These are phyloP conservation scores for Ceyx erithaca DNA, from an alignment of 2,797 vertebrate species.

Conservation along the genomic window DNA sequence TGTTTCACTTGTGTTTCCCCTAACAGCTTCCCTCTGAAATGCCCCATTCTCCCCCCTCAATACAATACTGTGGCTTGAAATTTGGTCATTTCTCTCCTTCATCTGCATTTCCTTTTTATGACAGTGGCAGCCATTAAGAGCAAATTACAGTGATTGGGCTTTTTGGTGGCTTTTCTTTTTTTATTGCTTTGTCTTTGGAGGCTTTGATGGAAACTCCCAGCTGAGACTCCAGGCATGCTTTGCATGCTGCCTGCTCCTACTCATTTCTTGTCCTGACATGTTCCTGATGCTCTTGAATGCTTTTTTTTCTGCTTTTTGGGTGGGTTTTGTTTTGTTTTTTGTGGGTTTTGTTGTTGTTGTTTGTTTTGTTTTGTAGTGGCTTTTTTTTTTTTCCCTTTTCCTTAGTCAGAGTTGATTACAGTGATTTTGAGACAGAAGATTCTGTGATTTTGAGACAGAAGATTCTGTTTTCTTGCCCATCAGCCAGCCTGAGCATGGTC, in stretches of 20 bases:
- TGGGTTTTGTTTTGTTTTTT: no score
- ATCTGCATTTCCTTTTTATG: background rate
- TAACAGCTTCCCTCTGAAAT: background rate
- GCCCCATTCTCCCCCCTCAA: accelerated
- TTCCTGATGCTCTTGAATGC: background rate
- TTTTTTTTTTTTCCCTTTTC: background rate
- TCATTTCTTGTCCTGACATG: background rate
- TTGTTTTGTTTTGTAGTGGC: no score
- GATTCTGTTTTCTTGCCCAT: background rate
- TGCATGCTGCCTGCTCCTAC: background rate
- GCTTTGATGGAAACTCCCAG: background rate
- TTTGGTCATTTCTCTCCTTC: background rate
- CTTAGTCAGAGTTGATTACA: background rate
- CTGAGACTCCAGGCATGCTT: background rate
- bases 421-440: background rate
- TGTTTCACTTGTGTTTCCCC: background rate
- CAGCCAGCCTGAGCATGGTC: background rate
- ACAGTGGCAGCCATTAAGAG: background rate
- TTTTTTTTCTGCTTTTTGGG: no score
- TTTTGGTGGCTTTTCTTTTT: conserved; percentile 4
- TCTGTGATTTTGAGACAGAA: background rate
- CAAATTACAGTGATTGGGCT: background rate
- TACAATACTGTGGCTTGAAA: background rate
- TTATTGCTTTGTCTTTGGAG: background rate
- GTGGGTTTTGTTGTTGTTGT: no score